These are phyloP conservation scores for Poecilia wingei DNA, from an alignment of 2,797 vertebrate genomes.

Conservation along the genomic window DNA sequence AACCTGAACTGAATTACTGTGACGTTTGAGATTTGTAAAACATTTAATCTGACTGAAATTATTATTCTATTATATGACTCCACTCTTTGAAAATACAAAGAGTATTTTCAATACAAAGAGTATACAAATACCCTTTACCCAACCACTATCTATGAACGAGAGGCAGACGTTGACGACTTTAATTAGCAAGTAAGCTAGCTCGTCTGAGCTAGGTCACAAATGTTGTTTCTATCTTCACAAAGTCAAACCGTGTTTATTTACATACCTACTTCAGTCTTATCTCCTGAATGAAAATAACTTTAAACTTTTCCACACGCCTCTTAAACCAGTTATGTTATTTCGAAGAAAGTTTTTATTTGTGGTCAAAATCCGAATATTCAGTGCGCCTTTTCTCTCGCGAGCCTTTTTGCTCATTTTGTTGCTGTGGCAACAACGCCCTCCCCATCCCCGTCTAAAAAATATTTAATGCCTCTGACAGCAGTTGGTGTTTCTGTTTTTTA, in stretches of 20 bases:
- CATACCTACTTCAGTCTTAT: accelerated
- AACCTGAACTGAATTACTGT: not conserved
- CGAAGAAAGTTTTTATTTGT: not conserved
- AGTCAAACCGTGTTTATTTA: slow-evolving; percentile 3
- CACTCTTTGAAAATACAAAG: not conserved
- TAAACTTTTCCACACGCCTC: not conserved
- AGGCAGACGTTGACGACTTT: too few relatives aligned
- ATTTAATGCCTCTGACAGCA: not conserved
- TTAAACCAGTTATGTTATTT: not conserved
- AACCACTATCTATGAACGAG: not conserved
- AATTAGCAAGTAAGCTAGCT: slow-evolving; percentile 7
- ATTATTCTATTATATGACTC: not conserved
- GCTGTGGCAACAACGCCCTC: slow-evolving; percentile 14
- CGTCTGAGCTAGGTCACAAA: not conserved
- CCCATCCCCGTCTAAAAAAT: not conserved
- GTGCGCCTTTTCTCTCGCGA: not conserved
- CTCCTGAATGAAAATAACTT: not conserved
- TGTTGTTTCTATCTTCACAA: not conserved
- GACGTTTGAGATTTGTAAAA: not conserved
- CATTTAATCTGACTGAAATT: not conserved
- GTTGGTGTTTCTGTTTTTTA: not conserved
- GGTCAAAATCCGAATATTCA: not conserved
- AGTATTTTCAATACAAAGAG: too few relatives aligned
- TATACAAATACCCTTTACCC: not conserved
- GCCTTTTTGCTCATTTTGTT: not conserved